Evolutionary conservation across 2,113 vertebrate genomes (phyloP).

Genomic region (Melanocharis versteri): DNA sequence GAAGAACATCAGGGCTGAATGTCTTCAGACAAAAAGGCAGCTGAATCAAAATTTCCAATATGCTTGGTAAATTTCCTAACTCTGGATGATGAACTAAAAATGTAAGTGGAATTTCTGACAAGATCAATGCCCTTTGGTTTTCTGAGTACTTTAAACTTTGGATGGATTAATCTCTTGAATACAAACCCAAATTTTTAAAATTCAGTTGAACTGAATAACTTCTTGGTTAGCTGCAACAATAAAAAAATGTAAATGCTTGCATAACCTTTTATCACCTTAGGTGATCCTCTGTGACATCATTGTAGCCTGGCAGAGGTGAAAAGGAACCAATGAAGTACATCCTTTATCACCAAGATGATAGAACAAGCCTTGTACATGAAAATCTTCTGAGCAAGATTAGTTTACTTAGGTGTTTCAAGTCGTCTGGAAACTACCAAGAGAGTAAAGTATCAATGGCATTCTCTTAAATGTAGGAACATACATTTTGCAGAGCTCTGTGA

Average conservation of each 20-base stretch:
- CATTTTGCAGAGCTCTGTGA: not conserved
- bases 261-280: not conserved
- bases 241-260: not conserved
- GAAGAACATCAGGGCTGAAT: not conserved
- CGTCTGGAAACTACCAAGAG: not conserved
- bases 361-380: not conserved
- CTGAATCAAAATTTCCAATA: not conserved
- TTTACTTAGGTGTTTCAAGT: not conserved
- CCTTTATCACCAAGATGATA: not conserved
- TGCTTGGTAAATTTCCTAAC: not conserved
- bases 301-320: not conserved
- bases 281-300: not conserved
- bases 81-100: not conserved
- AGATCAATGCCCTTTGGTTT: not conserved
- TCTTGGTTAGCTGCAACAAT: not conserved
- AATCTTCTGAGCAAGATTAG: not conserved
- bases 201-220: not conserved
- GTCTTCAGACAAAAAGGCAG: not conserved
- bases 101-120: not conserved
- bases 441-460: not conserved
- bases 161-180: not conserved
- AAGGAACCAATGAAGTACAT: not conserved
- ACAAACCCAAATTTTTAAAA: not conserved
- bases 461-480: not conserved
- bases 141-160: not conserved